Conservation (phyloP, 1,140 invertebrate genomes). For the Drosophila pseudoobscura region DNA sequence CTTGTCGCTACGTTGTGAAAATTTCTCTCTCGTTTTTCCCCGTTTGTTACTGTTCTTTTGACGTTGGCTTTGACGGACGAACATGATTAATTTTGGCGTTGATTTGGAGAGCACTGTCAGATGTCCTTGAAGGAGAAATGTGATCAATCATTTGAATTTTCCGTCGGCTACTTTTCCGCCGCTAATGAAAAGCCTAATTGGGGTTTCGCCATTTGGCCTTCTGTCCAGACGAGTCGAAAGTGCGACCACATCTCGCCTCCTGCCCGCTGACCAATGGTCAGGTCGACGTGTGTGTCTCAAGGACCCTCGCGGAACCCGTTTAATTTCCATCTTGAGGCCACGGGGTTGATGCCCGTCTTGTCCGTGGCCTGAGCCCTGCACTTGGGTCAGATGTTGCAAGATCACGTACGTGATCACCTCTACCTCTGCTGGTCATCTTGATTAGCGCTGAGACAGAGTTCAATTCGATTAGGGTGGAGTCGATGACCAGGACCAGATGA, state of each 20-base stretch:
- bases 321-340: conserved; percentile 7
- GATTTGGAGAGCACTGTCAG: conserved; percentile 35
- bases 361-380: neutral
- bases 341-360: conserved; percentile 45
- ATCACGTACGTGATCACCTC: neutral
- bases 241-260: conserved; percentile 17
- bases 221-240: conserved; percentile 6
- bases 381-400: conserved; percentile 10
- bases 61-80: conserved; percentile 40
- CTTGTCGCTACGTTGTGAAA: neutral
- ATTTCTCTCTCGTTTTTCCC: neutral
- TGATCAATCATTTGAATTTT: conserved; percentile 71
- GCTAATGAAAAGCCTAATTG: conserved; percentile 67
- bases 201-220: conserved; percentile 67
- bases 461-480: conserved; percentile 50
- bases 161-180: conserved; percentile 22
- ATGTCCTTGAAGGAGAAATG: conserved; percentile 37
- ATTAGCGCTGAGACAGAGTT: conserved; percentile 47
- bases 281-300: conserved; percentile 15
- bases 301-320: conserved; percentile 15
- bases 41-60: neutral
- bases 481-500: neutral
- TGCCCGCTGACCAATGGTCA: conserved; percentile 60
- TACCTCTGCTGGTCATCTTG: conserved; percentile 47
- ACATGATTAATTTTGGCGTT: conserved; percentile 69